Evolutionary conservation across 2,888 invertebrate species (phyloP).

Genomic region (Drosophila mercatorum): DNA sequence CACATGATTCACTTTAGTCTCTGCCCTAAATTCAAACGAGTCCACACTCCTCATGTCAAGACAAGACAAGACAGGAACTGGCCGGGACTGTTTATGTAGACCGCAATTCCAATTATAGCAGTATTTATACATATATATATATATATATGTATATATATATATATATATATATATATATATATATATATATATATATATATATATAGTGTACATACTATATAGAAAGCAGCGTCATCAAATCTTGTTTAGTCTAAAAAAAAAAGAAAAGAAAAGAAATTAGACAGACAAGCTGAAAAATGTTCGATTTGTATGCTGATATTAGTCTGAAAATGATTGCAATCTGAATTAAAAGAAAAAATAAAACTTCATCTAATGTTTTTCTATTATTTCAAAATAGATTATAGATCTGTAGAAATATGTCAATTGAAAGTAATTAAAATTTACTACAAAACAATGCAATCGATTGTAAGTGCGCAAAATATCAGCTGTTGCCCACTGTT

Average conservation of each 20-base stretch:
- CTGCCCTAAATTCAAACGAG: constrained; percentile 69
- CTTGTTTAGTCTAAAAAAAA: constrained; percentile 25
- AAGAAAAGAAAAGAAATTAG: background rate
- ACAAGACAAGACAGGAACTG: constrained; percentile 48
- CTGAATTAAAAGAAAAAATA: constrained; percentile 1
- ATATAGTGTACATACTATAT: constrained; percentile 7
- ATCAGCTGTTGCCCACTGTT: constrained; percentile 31
- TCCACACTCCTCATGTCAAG: constrained; percentile 40
- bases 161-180: no score
- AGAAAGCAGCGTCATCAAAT: constrained; percentile 35
- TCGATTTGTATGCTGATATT: constrained; percentile 37
- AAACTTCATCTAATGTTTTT: constrained; percentile 45
- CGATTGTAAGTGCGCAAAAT: constrained; percentile 17
- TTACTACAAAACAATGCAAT: constrained; percentile 37
- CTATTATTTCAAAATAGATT: constrained; percentile 62
- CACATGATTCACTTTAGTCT: constrained; percentile 55
- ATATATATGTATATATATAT: no score
- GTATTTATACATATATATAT: background rate
- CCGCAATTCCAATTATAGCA: constrained; percentile 15
- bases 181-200: constrained; percentile 1
- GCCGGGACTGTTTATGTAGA: constrained; percentile 35
- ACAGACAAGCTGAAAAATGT: background rate
- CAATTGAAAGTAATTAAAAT: constrained; percentile 62
- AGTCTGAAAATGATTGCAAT: constrained; percentile 48
- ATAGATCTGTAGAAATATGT: constrained; percentile 33